phyloP scores from a whole-genome alignment of 1,140 invertebrate genomes.

The Zaprionus africanus region DNA sequence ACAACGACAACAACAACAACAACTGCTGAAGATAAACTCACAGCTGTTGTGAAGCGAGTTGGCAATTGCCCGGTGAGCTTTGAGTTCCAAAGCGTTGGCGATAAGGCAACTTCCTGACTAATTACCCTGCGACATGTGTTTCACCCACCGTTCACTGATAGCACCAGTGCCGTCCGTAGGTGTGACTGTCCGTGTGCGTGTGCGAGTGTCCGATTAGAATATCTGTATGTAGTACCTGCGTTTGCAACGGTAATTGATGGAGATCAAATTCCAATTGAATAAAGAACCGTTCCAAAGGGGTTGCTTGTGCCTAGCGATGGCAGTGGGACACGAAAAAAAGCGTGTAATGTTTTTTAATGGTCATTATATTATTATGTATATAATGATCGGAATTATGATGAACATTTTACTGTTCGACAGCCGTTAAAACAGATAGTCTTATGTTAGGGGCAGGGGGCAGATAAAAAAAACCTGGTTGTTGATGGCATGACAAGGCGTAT shows the following conservation, averaged over 20 bases:
- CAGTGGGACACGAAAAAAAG: background rate
- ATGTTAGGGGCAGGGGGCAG: background rate
- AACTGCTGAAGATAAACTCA: background rate
- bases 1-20: background rate
- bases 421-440: background rate
- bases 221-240: slow-evolving; percentile 5
- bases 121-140: slow-evolving; percentile 67
- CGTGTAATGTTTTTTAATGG: background rate
- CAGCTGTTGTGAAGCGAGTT: slow-evolving; percentile 23
- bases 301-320: slow-evolving; percentile 16
- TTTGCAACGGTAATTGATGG: slow-evolving; percentile 57
- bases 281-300: slow-evolving; percentile 15
- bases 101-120: slow-evolving; percentile 60
- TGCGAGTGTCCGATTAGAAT: slow-evolving; percentile 56
- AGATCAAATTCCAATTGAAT: slow-evolving; percentile 68
- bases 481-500: background rate
- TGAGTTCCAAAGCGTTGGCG: slow-evolving; percentile 13
- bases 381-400: background rate
- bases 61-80: slow-evolving; percentile 14
- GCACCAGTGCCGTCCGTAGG: background rate
- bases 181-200: slow-evolving; percentile 6
- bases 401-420: background rate
- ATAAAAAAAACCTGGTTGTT: background rate
- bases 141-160: slow-evolving; percentile 40
- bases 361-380: background rate